phyloP scores from a whole-genome alignment of 1,140 invertebrate genomes.

The Pseudomyrmex flavicornis region DNA sequence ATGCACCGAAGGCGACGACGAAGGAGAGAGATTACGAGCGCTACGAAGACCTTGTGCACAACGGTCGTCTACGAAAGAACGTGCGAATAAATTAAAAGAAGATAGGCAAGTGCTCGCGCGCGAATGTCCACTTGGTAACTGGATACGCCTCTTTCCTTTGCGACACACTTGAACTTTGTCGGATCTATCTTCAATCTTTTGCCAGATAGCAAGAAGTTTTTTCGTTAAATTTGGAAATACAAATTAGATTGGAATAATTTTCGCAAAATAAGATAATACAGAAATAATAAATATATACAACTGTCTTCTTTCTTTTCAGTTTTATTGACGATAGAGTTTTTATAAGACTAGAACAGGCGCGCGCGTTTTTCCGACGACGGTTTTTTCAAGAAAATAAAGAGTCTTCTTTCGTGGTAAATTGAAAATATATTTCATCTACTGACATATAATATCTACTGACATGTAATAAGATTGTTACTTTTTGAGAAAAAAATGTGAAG shows the following conservation, averaged over 20 bases:
- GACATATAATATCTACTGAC: too few relatives aligned
- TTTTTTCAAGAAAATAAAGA: too few relatives aligned
- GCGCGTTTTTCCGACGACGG: too few relatives aligned
- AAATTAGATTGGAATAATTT: neutral
- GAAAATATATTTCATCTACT: too few relatives aligned
- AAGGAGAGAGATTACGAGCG: slow-evolving; percentile 68
- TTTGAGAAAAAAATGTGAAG: too few relatives aligned
- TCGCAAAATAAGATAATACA: neutral
- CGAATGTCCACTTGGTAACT: neutral
- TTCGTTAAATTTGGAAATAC: neutral
- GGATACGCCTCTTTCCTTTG: neutral
- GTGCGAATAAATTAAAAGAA: slow-evolving; percentile 48
- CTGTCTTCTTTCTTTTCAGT: neutral
- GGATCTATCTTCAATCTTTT: neutral
- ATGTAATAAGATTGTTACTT: too few relatives aligned
- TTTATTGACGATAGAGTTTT: too few relatives aligned
- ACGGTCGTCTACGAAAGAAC: slow-evolving; percentile 59
- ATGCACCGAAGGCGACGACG: slow-evolving; percentile 67
- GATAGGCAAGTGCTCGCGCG: neutral
- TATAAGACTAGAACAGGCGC: too few relatives aligned
- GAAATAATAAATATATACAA: neutral
- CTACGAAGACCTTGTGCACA: slow-evolving; percentile 68
- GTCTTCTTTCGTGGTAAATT: too few relatives aligned
- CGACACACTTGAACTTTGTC: neutral
- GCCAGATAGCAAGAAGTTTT: neutral